Evolutionary conservation across 2,888 invertebrate genomes (phyloP).

Genomic region (Lycia hirtaria): DNA sequence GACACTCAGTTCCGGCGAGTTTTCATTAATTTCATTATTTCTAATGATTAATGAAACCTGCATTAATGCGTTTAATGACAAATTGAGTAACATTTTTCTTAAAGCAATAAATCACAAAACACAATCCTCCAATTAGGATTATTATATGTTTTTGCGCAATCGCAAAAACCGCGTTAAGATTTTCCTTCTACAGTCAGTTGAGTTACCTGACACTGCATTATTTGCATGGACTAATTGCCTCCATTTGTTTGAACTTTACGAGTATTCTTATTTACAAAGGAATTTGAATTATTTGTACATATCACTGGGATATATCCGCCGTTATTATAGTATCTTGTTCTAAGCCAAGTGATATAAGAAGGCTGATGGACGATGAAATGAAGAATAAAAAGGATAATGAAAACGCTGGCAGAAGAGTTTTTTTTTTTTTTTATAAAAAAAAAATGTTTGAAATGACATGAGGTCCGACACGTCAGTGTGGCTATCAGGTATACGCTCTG

Average conservation of each 20-base stretch:
- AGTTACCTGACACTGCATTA: neutral
- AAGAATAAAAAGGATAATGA: no score
- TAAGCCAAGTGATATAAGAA: no score
- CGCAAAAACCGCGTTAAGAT: conserved; percentile 9
- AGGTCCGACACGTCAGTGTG: no score
- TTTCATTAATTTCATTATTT: neutral
- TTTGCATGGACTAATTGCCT: neutral
- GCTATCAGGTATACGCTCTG: no score
- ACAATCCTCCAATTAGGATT: conserved; percentile 11
- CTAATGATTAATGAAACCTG: neutral
- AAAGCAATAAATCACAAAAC: conserved; percentile 15
- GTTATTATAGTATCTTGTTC: no score
- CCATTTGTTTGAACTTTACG: neutral
- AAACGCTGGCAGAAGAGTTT: no score
- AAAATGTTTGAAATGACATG: no score
- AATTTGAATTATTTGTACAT: no score
- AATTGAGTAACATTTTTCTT: neutral
- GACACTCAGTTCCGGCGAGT: neutral
- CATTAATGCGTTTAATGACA: conserved; percentile 5
- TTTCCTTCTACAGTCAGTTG: conserved; percentile 2
- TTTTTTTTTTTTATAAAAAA: no score
- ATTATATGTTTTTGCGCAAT: conserved; percentile 1
- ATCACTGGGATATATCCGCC: no score
- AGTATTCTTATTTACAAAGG: neutral
- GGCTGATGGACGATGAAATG: no score